Conservation (phyloP, 2,797 vertebrate genomes). For the Antennarius maculatus region DNA sequence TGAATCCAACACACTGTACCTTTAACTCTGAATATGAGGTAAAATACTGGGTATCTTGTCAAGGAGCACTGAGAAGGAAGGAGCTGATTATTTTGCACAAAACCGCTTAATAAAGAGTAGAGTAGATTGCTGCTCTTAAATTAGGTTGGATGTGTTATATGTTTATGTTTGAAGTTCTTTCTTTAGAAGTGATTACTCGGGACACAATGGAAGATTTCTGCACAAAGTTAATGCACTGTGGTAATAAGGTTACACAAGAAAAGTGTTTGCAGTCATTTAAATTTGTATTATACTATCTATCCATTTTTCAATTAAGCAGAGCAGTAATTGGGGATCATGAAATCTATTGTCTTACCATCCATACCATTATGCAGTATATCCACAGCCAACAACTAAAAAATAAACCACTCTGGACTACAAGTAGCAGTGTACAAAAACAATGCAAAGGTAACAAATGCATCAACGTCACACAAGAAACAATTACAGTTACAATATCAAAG, state of each 20-base stretch:
- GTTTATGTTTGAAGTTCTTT: constrained; percentile 6
- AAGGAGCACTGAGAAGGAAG: neutral
- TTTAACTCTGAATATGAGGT: neutral
- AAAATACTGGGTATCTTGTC: neutral
- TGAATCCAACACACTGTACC: too few relatives aligned
- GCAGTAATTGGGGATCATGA: constrained; percentile 26
- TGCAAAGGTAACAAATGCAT: neutral
- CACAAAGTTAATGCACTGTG: neutral
- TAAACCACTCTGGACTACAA: constrained; percentile 16
- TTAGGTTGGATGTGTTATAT: neutral
- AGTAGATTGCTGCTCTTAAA: neutral
- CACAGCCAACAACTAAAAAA: constrained; percentile 36
- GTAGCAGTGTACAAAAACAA: constrained; percentile 22
- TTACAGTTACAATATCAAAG: too few relatives aligned
- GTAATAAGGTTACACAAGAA: neutral
- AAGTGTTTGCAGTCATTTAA: constrained; percentile 18
- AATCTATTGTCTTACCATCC: constrained; percentile 21
- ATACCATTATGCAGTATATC: constrained; percentile 23
- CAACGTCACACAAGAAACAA: too few relatives aligned
- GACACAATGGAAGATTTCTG: constrained; percentile 18
- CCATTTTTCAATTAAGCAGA: constrained; percentile 11
- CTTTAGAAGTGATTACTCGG: neutral
- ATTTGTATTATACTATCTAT: constrained; percentile 11
- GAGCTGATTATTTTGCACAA: neutral
- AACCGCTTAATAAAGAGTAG: neutral